Percentiles rank a stretch among this genome's conserved stretches.
phyloP scores from a whole-genome alignment of 2,113 vertebrate genomes.

The Esox niger region DNA sequence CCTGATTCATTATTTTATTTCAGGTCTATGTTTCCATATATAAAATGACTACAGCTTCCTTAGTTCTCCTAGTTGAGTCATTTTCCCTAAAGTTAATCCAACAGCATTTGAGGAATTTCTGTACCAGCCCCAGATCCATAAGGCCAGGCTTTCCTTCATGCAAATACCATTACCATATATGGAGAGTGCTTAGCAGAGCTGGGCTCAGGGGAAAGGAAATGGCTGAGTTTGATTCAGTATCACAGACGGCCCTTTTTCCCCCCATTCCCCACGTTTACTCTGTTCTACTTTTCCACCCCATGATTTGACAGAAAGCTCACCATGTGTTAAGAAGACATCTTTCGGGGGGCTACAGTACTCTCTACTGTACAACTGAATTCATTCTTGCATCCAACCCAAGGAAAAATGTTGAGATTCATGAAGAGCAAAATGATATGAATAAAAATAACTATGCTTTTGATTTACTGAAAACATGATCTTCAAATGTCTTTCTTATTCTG shows the following conservation, averaged over 20 bases:
- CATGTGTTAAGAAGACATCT: slow-evolving; percentile 23
- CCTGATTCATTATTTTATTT: slow-evolving; percentile 1
- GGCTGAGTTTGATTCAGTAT: slow-evolving; percentile 77
- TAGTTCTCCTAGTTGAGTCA: slow-evolving; percentile 19
- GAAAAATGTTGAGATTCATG: too few relatives aligned
- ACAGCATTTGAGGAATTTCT: slow-evolving; percentile 59
- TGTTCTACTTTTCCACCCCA: slow-evolving; percentile 45
- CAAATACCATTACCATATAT: slow-evolving; percentile 84
- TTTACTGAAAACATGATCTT: not conserved
- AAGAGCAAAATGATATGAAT: not conserved
- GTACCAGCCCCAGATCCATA: slow-evolving; percentile 64
- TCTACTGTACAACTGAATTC: slow-evolving; percentile 25
- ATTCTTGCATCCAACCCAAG: slow-evolving; percentile 17
- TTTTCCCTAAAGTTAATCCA: slow-evolving; percentile 55
- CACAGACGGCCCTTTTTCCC: slow-evolving; percentile 65
- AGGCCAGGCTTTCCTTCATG: slow-evolving; percentile 69
- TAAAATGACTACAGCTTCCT: slow-evolving; percentile 11
- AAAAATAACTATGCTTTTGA: not conserved
- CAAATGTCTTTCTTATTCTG: not conserved
- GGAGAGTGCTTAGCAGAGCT: slow-evolving; percentile 64
- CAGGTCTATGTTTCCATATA: not conserved
- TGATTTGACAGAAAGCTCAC: slow-evolving; percentile 42
- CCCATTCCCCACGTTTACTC: slow-evolving; percentile 48
- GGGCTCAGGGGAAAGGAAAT: slow-evolving; percentile 72
- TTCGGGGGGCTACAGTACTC: slow-evolving; percentile 30